Base-by-base conservation (phyloP, 1,140 invertebrate species). In the Stegodyphus mimosarum region DNA sequence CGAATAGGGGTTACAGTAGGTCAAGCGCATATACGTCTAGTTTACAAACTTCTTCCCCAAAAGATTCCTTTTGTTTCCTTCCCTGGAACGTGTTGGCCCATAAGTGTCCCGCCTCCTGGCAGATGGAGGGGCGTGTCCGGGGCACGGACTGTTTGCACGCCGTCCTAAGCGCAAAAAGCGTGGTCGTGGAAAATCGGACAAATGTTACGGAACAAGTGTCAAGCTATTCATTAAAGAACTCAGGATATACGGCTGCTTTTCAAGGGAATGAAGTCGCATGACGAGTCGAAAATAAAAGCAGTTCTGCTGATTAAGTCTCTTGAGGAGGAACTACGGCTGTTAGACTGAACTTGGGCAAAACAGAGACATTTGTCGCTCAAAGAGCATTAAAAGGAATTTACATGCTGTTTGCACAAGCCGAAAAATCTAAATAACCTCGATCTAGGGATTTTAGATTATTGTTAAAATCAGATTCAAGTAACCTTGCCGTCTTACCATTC, bases 21-120 rank as follows among this genome's bases (percentile, higher is more conserved):
- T 79, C 77, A 79, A 79, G 66, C 77, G 52, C 53, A 70, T 53
- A 64, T 13, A 69, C 51, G 64, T 79, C 77, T 79, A 52, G 77
- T 79, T 79, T 79, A 60, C 77, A 48, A 79, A 70, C 77, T 69
- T 77, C 33, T 33, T 33, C 33, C 33, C 33, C 33, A 3, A 33
- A 33, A 33, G 33, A 33, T 33, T 33, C 33, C 33, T 33, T 33
- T 33, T 33, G 33, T 33, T 33, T 51, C 75, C n/a, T 51, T 77
- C 63, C 10, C 18, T 15, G 17, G 33, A 50, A 64, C 18, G 74
- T 77, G 55, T 5, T 66, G 63, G 52, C 53, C 72, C 33, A 13
- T 53, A 17, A 33, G 72, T 17, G 9, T 18, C 72, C 72, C 13
- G 15, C 72, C 52, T 17, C 6, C 49, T 10, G 60, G 13, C 75